phyloP scores from a whole-genome alignment of 2,113 vertebrate genomes.

The Carassius auratus region DNA sequence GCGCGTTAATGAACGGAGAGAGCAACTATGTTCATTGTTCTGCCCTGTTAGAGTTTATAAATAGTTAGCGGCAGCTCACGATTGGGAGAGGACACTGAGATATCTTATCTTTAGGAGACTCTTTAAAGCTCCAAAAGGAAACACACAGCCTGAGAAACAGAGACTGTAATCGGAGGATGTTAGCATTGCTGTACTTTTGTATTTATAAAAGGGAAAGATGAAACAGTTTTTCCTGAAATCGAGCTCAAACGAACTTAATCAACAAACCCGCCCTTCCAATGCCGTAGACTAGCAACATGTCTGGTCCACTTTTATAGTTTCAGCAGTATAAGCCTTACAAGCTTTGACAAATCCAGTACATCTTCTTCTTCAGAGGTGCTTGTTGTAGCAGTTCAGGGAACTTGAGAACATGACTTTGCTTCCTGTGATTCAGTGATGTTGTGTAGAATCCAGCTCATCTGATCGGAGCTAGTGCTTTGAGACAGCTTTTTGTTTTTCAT shows the following conservation, averaged over 20 bases:
- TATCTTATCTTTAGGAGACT: constrained; percentile 30
- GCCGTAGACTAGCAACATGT: not conserved
- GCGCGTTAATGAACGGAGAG: not conserved
- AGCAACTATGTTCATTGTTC: constrained; percentile 1
- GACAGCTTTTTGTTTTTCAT: not conserved
- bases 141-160: not conserved
- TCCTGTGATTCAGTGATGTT: not conserved
- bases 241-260: constrained; percentile 11
- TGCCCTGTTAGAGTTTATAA: constrained; percentile 2
- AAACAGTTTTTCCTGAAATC: constrained; percentile 14
- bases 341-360: not conserved
- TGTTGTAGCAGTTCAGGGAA: not conserved
- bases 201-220: constrained; percentile 19
- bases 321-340: not conserved
- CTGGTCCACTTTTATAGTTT: not conserved
- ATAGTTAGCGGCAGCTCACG: not conserved
- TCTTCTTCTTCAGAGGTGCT: not conserved
- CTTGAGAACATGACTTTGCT: not conserved
- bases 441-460: constrained; percentile 7
- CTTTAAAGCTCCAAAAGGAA: constrained; percentile 31
- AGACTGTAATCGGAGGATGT: constrained; percentile 25
- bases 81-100: constrained; percentile 12
- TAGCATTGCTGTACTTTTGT: not conserved
- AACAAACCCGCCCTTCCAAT: not conserved
- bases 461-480: not conserved